Conservation (phyloP, 2,888 invertebrate genomes). For the Zaprionus lineosus region DNA sequence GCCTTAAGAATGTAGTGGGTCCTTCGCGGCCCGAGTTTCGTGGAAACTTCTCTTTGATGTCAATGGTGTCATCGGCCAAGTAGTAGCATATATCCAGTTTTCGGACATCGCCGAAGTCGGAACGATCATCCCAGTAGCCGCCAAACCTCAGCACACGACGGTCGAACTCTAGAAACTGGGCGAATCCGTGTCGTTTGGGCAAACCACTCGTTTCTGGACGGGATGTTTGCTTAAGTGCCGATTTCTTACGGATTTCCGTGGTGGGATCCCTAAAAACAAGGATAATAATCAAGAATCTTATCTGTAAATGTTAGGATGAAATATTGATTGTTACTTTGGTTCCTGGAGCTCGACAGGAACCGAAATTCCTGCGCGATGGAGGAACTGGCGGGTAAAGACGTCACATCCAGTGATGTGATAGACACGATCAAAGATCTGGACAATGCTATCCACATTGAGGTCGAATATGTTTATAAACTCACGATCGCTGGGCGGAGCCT, state of each 20-base stretch:
- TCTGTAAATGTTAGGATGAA: neutral
- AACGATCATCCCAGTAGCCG: slow-evolving; percentile 95
- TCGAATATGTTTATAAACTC: slow-evolving; percentile 93
- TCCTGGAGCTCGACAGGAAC: slow-evolving; percentile 88
- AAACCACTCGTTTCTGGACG: slow-evolving; percentile 45
- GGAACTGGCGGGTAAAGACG: slow-evolving; percentile 91
- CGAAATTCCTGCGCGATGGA: slow-evolving; percentile 92
- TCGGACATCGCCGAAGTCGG: slow-evolving; percentile 90
- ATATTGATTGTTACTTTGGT: slow-evolving; percentile 83
- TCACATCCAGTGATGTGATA: slow-evolving; percentile 94
- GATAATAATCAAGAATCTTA: no score
- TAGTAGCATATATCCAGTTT: slow-evolving; percentile 92
- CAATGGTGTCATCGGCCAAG: slow-evolving; percentile 93
- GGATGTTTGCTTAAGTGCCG: slow-evolving; percentile 56
- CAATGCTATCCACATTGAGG: slow-evolving; percentile 91
- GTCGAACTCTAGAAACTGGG: slow-evolving; percentile 92
- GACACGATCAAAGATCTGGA: slow-evolving; percentile 91
- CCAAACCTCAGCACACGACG: slow-evolving; percentile 89
- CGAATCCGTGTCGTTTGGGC: slow-evolving; percentile 86
- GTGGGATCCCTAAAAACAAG: slow-evolving; percentile 83
- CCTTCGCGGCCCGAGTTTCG: slow-evolving; percentile 88
- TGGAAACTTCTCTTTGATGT: slow-evolving; percentile 89
- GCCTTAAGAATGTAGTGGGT: slow-evolving; percentile 88
- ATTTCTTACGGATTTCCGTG: slow-evolving; percentile 82
- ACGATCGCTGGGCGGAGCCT: slow-evolving; percentile 88